Evolutionary conservation across 2,113 vertebrate species (phyloP).

Genomic region (Cephalophus harveyi): DNA sequence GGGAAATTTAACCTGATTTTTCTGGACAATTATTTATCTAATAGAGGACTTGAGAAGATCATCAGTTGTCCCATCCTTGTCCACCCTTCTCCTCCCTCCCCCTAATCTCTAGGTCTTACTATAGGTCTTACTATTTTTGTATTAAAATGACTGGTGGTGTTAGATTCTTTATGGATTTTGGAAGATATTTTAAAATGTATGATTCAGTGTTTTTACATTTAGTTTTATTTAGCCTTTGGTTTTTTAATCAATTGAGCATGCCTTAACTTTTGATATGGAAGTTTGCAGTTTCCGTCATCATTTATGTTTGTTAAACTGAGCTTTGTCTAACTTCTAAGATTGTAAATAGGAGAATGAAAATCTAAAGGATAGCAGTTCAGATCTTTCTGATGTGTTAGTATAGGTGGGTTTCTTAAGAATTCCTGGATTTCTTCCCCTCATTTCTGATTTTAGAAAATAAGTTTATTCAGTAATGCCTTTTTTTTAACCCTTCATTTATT

Average conservation of each 20-base stretch:
- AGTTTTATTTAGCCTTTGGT: not conserved
- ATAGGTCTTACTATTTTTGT: not conserved
- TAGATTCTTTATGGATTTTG: not conserved
- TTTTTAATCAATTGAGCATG: not conserved
- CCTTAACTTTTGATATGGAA: conserved; percentile 24
- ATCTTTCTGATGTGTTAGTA: not conserved
- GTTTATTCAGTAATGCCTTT: not conserved
- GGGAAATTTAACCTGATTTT: not conserved
- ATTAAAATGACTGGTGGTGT: not conserved
- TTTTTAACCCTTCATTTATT: not conserved
- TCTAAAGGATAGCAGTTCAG: not conserved
- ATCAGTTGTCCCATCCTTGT: not conserved
- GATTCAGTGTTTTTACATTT: not conserved
- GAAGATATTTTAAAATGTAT: not conserved
- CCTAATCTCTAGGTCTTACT: not conserved
- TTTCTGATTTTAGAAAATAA: not conserved
- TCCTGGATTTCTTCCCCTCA: not conserved
- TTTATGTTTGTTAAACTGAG: not conserved
- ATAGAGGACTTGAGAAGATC: not conserved
- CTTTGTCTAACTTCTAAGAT: not conserved
- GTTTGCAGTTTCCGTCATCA: not conserved
- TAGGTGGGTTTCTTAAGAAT: not conserved
- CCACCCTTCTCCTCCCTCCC: not conserved
- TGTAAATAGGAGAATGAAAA: not conserved
- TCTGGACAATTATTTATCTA: not conserved